Base-by-base conservation (phyloP, 2,888 invertebrate species). In the Nipponacmea schrenckii region DNA sequence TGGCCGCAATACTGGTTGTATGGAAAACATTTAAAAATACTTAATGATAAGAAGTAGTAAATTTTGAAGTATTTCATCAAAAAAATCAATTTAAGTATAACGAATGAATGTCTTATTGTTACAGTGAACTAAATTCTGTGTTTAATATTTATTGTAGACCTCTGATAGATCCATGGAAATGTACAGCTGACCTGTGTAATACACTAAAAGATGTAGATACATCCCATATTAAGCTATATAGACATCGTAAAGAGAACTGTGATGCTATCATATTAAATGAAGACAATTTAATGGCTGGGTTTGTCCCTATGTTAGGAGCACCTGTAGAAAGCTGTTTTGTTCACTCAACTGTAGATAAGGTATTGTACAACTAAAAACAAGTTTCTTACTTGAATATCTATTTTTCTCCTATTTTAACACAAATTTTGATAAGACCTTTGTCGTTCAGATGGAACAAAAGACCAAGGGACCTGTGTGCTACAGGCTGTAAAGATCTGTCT, bases 281-380 rank as follows among this genome's bases (percentile, higher is more conserved):
- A 70, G 86, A 87, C 71, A 77, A 79, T 7, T 82, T 81, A 79
- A 90, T 97, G 83, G 93, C 93, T 74, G 96, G 96, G 17, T 97
- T 97, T 90, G 94, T 94, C 67, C 96, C 96, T 24, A 91, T 96
- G 63, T 93, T 94, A 68, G 83, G 84, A 74, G 93, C 93, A 90
- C 92, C 93, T 76, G 92, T 93, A 80, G 93, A 93, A 77, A 91
- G 92, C 26, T 92, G 92, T 75, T 95, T 92, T 85, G 91, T 92
- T 3, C 91, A 91, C 63, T 91, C 91, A 77, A 91, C 91, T 62
- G 90, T 92, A 74, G 93, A 94, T 84, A 92, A 92, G 89, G 92
- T 92, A 81, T 85, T 62, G n/a, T 15, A n/a, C n/a, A n/a, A n/a
- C n/a, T 8, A 39, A 5, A 62, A 62, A 44, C 17, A 0, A 44